Percentiles rank a stretch among this genome's conserved stretches.
Conservation (phyloP, 2,888 invertebrate genomes). For the Microplitis manilae region DNA sequence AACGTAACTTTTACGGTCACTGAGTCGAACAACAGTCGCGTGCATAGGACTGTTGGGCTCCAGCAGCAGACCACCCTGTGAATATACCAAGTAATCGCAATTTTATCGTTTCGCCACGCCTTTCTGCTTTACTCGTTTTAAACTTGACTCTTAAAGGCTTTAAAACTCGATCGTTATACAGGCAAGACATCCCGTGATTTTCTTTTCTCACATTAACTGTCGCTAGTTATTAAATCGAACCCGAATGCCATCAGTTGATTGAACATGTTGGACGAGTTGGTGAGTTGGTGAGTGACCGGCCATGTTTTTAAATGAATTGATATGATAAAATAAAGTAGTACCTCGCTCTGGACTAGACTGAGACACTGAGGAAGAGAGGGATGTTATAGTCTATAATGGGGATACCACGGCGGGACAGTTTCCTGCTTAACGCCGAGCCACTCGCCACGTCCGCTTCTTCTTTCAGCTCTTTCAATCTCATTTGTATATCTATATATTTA, state of each 20-base stretch:
- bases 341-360: constrained; percentile 18
- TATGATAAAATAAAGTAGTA: constrained; percentile 61
- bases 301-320: constrained; percentile 69
- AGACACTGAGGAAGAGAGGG: constrained; percentile 69
- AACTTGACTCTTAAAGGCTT: constrained; percentile 1
- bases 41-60: constrained; percentile 37
- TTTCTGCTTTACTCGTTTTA: constrained; percentile 32
- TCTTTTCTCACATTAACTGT: not conserved
- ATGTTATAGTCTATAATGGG: constrained; percentile 71
- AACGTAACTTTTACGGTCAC: constrained; percentile 33
- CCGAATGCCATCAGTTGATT: constrained; percentile 12
- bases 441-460: constrained; percentile 64
- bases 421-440: constrained; percentile 73
- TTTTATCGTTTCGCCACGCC: constrained; percentile 40
- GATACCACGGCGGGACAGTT: constrained; percentile 75
- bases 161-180: not conserved
- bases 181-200: constrained; percentile 1
- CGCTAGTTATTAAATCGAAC: constrained; percentile 6
- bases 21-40: constrained; percentile 38
- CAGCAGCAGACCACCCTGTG: constrained; percentile 37
- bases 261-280: constrained; percentile 30
- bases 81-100: constrained; percentile 34
- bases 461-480: constrained; percentile 48
- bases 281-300: constrained; percentile 48
- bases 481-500: constrained; percentile 47